phyloP scores from a whole-genome alignment of 1,140 invertebrate species.

The Dinothrombium tinctorium region DNA sequence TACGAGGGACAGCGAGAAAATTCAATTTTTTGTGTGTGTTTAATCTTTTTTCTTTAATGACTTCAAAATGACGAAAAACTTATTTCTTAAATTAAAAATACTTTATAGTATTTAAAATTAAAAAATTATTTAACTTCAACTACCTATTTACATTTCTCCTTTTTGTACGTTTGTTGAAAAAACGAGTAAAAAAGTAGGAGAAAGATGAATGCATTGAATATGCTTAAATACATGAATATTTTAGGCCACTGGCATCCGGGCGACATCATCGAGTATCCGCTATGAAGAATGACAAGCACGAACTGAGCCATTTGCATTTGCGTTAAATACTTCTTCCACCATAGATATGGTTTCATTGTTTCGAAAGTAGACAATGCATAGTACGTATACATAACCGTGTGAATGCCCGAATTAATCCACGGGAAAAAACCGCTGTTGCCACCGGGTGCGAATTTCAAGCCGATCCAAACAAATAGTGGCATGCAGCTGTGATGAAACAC shows the following conservation, averaged over 20 bases:
- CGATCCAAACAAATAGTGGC: conserved; percentile 58
- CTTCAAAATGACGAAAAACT: no score
- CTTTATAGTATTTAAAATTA: no score
- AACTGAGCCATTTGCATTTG: conserved; percentile 22
- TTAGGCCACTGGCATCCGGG: conserved; percentile 7
- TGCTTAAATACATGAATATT: conserved; percentile 5
- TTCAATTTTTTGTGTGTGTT: no score
- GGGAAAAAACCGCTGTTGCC: conserved; percentile 7
- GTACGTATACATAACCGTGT: conserved; percentile 33
- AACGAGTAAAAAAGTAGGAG: conserved; percentile 5
- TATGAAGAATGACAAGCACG: conserved; percentile 8
- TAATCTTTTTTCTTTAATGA: no score
- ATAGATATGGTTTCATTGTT: conserved; percentile 25
- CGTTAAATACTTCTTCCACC: conserved; percentile 30
- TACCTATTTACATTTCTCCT: no score
- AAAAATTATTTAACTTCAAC: no score
- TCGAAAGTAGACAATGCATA: conserved; percentile 27
- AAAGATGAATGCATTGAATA: conserved; percentile 7
- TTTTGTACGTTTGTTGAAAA: conserved; percentile 4
- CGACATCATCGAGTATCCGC: conserved; percentile 2
- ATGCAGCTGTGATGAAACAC: conserved; percentile 16
- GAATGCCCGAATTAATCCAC: conserved; percentile 32
- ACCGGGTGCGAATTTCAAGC: conserved; percentile 43
- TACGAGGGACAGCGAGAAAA: no score
- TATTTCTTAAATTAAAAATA: no score